These are phyloP conservation scores for Muschampia plurimacula DNA, from an alignment of 2,888 invertebrate species.

Conservation along the genomic window DNA sequence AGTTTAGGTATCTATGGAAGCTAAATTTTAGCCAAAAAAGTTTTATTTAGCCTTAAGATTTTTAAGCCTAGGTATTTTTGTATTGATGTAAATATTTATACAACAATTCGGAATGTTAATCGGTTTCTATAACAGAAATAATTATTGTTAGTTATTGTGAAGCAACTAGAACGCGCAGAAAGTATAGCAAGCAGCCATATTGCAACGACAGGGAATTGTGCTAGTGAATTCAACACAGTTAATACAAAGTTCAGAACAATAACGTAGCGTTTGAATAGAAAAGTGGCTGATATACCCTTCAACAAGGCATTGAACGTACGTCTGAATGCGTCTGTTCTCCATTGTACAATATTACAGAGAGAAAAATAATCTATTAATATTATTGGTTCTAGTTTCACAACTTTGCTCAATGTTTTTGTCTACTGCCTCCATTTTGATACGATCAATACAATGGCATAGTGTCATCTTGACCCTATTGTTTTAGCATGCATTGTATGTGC, in stretches of 20 bases:
- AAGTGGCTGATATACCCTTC: constrained; percentile 10
- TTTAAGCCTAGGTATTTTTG: not conserved
- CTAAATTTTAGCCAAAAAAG: too few species aligned
- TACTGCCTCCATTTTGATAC: constrained; percentile 1
- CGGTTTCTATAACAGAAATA: not conserved
- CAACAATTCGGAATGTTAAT: too few species aligned
- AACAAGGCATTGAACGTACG: constrained; percentile 14
- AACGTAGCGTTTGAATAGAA: constrained; percentile 23
- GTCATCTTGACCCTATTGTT: constrained; percentile 21
- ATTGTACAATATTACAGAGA: constrained; percentile 12
- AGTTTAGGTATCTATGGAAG: not conserved
- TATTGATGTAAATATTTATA: too few species aligned
- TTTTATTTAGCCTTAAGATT: too few species aligned
- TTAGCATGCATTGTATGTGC: constrained; percentile 11
- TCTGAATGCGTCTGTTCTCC: constrained; percentile 12
- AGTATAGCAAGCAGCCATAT: not conserved
- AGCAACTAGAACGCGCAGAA: not conserved
- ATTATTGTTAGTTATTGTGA: not conserved
- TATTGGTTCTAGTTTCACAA: constrained; percentile 23
- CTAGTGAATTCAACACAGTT: not conserved
- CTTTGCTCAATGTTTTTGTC: constrained; percentile 18
- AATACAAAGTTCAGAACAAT: constrained; percentile 28
- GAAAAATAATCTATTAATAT: constrained; percentile 10
- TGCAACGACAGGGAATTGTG: constrained; percentile 9
- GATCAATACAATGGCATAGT: constrained; percentile 15